Evolutionary conservation across 2,797 vertebrate species (phyloP), one percentile per base, ranked within the genome.

Genomic region (Meriones psammophilus): DNA sequence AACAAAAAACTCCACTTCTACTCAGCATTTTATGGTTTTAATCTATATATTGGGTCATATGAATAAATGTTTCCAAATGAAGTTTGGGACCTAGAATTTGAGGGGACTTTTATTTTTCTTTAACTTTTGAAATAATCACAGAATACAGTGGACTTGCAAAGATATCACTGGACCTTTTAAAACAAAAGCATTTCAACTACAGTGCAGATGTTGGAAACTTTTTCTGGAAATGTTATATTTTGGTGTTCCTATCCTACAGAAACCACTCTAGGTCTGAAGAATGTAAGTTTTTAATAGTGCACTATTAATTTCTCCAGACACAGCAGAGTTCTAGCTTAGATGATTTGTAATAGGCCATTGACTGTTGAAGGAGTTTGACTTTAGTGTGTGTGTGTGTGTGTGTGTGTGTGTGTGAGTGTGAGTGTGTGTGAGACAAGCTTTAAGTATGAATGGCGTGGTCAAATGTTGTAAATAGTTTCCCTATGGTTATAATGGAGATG

Each of bases 361-460:
- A 33, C 54, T 42, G 54, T 74, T 60, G 79, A 74, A 74, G 74
- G 54, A 58, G 68, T 74, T 60, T 88, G 86, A 62, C 69, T 74
- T 88, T 30, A n/a, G n/a, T n/a, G n/a, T n/a, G n/a, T n/a, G 42
- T 42, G 39, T 74, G 17, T 88, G 24, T 50, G 22, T 71, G 42
- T 42, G 42, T 42, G 42, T 3, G 42, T 3, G 42, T 3, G 42
- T 3, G 42, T 3, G 42, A 3, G 42, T 4, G 42, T 3, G 42
- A 42, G 42, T 42, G 42, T 42, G 42, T 42, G 66, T 60, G 86
- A 73, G n/a, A 22, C n/a, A 71, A 46, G 68, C n/a, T 58, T 60
- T 91, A 87, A 80, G 46, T 42, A 88, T 74, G 58, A 87, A 73
- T 87, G 36, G 58, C 26, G 77, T 69, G 88, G 60, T 62, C 30